Conservation (phyloP, 2,797 vertebrate species). For the Hephaestus fuliginosus region DNA sequence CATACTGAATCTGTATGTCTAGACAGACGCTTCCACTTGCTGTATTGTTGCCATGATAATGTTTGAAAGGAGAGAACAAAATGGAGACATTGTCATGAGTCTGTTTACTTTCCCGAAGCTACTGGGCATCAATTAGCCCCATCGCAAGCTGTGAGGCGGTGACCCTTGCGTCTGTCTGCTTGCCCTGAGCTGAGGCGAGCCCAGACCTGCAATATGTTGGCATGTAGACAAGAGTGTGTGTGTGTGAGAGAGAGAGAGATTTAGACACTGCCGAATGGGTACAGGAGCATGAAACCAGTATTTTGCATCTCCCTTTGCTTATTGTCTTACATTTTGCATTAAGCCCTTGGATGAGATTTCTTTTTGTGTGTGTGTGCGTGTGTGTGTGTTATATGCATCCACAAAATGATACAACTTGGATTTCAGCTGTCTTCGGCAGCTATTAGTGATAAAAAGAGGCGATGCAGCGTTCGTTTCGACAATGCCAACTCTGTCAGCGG, state of each 20-base stretch:
- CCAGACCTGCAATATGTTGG: constrained; percentile 71
- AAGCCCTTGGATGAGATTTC: not conserved
- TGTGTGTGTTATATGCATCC: not conserved
- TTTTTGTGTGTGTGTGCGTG: constrained; percentile 10
- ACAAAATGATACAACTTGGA: constrained; percentile 3
- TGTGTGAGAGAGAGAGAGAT: not conserved
- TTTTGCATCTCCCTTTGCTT: constrained; percentile 19
- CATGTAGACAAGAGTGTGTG: constrained; percentile 44
- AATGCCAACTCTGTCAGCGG: constrained; percentile 46
- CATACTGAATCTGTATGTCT: not conserved
- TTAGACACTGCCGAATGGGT: constrained; percentile 1
- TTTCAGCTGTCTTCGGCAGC: constrained; percentile 30
- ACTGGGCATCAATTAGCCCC: constrained; percentile 69
- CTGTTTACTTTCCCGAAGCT: constrained; percentile 59
- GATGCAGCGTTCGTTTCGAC: constrained; percentile 17
- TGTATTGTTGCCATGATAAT: not conserved
- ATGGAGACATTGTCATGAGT: constrained; percentile 57
- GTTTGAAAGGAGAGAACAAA: constrained; percentile 30
- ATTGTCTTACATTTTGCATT: not conserved
- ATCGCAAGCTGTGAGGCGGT: constrained; percentile 70
- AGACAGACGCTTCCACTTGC: not conserved
- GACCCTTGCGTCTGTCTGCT: constrained; percentile 68
- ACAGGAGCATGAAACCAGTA: not conserved
- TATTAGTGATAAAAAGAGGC: constrained; percentile 43
- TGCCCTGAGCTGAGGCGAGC: constrained; percentile 52